Conservation (phyloP, 1,140 invertebrate species). For the Chionoecetes opilio region DNA sequence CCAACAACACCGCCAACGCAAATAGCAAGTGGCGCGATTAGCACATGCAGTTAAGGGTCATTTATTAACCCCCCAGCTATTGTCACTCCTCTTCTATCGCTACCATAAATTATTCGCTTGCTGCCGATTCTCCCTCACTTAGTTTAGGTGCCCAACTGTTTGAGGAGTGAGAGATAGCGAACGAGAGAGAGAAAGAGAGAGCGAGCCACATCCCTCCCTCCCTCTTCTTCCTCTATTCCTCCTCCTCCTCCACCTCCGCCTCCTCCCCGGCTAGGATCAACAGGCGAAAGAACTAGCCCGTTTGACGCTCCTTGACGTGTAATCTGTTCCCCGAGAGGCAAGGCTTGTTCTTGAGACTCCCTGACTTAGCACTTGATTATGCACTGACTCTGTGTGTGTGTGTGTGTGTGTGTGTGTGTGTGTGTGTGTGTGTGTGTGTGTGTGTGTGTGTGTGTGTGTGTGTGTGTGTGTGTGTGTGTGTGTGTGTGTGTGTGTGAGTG, state of each 20-base stretch:
- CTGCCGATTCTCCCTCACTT: background rate
- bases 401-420: background rate
- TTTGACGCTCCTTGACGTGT: constrained; percentile 2
- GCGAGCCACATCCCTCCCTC: background rate
- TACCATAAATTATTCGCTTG: background rate
- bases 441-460: background rate
- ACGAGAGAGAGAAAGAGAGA: too few relatives aligned
- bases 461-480: too few relatives aligned
- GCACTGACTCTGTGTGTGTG: too few relatives aligned
- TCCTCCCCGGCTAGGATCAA: background rate
- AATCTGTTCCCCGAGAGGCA: background rate
- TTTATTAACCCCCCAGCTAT: background rate
- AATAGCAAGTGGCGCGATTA: background rate
- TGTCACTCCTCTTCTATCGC: background rate
- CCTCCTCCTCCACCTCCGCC: too few relatives aligned
- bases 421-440: constrained; percentile 8
- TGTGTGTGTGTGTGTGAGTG: too few relatives aligned
- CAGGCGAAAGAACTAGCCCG: background rate
- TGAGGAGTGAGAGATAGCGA: background rate
- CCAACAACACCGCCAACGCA: background rate
- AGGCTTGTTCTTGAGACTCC: too few relatives aligned
- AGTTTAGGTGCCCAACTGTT: background rate
- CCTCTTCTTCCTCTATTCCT: background rate
- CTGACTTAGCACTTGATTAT: too few relatives aligned
- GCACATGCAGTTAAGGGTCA: background rate